Evolutionary conservation across 2,888 invertebrate genomes (phyloP), one percentile per base, ranked within the genome.

Genomic region (Patella caerulea): DNA sequence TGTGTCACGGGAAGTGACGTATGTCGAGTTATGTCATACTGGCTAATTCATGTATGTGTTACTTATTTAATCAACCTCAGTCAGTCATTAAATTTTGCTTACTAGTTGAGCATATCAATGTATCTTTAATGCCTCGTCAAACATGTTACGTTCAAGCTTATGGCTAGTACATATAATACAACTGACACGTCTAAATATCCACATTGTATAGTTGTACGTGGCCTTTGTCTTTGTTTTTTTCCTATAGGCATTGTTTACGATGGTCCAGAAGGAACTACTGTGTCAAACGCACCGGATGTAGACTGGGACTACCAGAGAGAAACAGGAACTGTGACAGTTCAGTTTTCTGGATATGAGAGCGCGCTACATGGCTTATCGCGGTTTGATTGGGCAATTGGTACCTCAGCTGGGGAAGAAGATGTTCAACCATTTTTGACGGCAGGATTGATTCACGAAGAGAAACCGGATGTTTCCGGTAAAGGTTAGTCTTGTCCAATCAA

Each of bases 381-480:
- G 53, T 85, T 83, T 78, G 85, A 83, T 73, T 86, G 86, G 87
- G 85, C 86, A 7, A 79, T 87, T 11, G 87, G 87, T 4, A 84
- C 86, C 2, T 72, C 76, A 53, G 83, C 86, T 34, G 82, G 81
- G 19, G 81, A 74, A 3, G 85, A 85, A 72, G 85, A 87, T n/a
- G 76, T 86, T 14, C 80, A 82, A 79, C 83, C 85, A 15, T 85
- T 84, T 74, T 82, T 81, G 53, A 75, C 76, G 24, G 79, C 79
- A 17, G 84, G 84, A 3, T 71, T 84, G 19, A 74, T 82, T 4
- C 82, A 82, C 52, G 75, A 80, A 34, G 83, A 82, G 71, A 80
- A 82, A 73, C 52, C 52, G 0, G 72, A 74, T 74, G 79, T 79
- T 52, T 77, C 81, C 69, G 84, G 82, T 59, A 79, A 78, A 56